Evolutionary conservation across 2,113 vertebrate species (phyloP).

Genomic region (Xenus cinereus): DNA sequence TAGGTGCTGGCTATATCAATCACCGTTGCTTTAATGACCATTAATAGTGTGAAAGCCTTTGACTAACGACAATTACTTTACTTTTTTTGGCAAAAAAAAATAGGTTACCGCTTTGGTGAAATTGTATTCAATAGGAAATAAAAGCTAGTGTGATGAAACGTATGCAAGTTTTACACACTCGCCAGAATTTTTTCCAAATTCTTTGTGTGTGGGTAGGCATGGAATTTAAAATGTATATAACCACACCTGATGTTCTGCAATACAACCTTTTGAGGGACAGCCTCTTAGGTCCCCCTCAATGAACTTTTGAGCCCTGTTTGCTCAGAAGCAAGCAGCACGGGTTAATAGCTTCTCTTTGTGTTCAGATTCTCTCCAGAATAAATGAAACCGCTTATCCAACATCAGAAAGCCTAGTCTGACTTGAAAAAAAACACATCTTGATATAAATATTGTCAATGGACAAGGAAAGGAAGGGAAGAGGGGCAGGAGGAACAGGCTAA

Average conservation of each 20-base stretch:
- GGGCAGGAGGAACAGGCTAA: neutral
- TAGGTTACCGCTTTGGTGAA: neutral
- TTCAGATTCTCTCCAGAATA: neutral
- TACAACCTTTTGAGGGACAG: neutral
- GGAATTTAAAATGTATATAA: neutral
- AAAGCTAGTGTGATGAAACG: neutral
- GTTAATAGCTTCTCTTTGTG: neutral
- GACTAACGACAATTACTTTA: neutral
- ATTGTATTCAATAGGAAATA: neutral
- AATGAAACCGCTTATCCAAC: neutral
- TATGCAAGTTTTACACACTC: neutral
- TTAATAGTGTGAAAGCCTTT: neutral
- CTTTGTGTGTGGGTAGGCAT: too few relatives aligned
- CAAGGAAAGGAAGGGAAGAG: neutral
- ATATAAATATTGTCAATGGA: neutral
- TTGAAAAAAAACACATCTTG: neutral
- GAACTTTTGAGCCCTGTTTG: neutral
- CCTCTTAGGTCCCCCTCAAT: too few relatives aligned
- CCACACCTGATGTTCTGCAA: too few relatives aligned
- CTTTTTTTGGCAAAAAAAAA: neutral
- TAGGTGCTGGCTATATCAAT: neutral
- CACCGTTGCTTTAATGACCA: neutral
- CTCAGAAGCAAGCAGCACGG: neutral
- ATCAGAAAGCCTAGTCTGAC: neutral
- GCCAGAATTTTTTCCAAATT: neutral